Evolutionary conservation across 2,113 vertebrate species (phyloP).

Genomic region (Pycnonotus jocosus): DNA sequence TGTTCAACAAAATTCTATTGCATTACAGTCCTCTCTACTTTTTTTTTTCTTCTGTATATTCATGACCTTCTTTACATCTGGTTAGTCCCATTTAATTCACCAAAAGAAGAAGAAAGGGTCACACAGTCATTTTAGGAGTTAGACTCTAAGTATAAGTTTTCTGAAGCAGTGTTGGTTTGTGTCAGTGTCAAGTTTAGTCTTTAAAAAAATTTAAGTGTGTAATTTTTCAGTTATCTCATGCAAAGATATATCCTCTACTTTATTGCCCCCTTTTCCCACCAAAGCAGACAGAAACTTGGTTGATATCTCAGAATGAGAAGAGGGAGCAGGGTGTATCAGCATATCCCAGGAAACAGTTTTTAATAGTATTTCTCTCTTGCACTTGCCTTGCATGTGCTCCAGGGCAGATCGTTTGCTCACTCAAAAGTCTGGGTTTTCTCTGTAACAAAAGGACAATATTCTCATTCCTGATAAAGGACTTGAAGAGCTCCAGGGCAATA

Average conservation of each 20-base stretch:
- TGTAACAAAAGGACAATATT: not conserved
- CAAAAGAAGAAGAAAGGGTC: not conserved
- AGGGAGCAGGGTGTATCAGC: not conserved
- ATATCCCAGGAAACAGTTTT: not conserved
- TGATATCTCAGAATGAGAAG: not conserved
- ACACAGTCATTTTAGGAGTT: not conserved
- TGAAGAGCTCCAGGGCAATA: not conserved
- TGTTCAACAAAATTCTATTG: not conserved
- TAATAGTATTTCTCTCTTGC: not conserved
- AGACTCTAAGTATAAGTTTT: not conserved
- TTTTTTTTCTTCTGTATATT: not conserved
- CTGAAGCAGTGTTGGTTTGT: not conserved
- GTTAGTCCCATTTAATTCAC: not conserved
- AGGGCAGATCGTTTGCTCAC: not conserved
- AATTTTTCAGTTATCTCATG: not conserved
- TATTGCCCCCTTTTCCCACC: not conserved
- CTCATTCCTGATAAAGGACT: not conserved
- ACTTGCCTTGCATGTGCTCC: not conserved
- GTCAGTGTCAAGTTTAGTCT: not conserved
- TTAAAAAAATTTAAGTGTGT: not conserved
- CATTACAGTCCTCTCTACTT: not conserved
- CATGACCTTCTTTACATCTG: not conserved
- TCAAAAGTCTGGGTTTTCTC: not conserved
- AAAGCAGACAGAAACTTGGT: not conserved
- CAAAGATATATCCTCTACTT: not conserved